Percentiles rank a stretch among this genome's conserved stretches.
These are phyloP conservation scores for Orthosia incerta DNA, from an alignment of 2,888 invertebrate genomes.

Conservation along the genomic window DNA sequence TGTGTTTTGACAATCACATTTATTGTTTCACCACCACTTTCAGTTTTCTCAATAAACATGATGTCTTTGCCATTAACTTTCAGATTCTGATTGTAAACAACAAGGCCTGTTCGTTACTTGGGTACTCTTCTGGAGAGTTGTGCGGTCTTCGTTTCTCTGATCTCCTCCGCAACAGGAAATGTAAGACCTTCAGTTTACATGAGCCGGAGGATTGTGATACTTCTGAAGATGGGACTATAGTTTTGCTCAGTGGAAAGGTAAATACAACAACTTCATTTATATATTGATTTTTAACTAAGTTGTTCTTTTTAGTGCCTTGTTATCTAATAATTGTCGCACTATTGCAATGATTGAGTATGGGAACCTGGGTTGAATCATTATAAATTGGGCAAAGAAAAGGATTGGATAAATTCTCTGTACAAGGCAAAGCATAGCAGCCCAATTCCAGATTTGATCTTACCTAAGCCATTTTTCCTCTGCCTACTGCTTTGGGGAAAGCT, in stretches of 20 bases:
- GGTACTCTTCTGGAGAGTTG: constrained; percentile 90
- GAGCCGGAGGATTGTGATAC: constrained; percentile 88
- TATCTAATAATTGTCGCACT: background rate
- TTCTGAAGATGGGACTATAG: constrained; percentile 91
- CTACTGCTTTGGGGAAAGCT: background rate
- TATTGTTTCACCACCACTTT: background rate
- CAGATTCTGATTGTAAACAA: constrained; percentile 93
- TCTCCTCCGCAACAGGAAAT: constrained; percentile 88
- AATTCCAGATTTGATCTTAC: background rate
- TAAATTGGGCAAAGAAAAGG: background rate
- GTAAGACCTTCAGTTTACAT: constrained; percentile 86
- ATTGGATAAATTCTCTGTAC: background rate
- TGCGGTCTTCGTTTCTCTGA: constrained; percentile 89
- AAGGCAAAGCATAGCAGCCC: too few species aligned
- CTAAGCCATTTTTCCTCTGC: background rate
- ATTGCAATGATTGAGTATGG: background rate
- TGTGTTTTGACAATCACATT: background rate
- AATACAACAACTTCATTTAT: background rate
- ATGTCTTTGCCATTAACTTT: constrained; percentile 47
- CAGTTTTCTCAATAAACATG: background rate
- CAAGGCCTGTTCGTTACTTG: constrained; percentile 92
- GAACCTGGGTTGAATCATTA: background rate
- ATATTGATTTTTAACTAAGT: background rate
- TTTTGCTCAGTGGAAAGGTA: constrained; percentile 92
- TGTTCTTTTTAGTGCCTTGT: background rate